Evolutionary conservation across 1,140 invertebrate genomes (phyloP), one percentile per base, ranked within the genome.

Genomic region (Araneus ventricosus): DNA sequence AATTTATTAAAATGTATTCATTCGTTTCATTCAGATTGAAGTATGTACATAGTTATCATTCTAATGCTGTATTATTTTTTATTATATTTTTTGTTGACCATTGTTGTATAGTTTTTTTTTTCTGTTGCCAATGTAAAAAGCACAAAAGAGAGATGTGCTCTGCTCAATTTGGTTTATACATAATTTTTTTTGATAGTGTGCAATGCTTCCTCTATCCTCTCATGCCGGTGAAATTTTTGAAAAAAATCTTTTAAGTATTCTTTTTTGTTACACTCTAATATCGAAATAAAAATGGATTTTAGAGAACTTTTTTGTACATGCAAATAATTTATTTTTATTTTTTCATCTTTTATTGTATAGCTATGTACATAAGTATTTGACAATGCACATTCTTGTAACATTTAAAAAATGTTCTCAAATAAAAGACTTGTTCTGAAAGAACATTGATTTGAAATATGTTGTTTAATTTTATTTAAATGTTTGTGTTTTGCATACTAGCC

Each of bases 1-100:
- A 30, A 70, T 24, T 75, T 67, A 67, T 17, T 17, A 30, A 45
- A 41, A 14, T 27, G 24, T 84, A 57, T 85, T 85, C 45, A 70
- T 88, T 39, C 45, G 24, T 75, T 79, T 79, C 41, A 34, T 61
- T 75, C 27, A 59, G 27, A 52, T 52, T 52, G 27, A 90, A 90
- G 22, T 90, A 80, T 90, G 88, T 90, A 90, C 70, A 90, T 90
- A 90, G 86, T 88, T 88, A 88, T n/a, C n/a, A n/a, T 88, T 17
- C 79, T 57, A 22, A 75, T 75, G 41, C 30, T 92, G 30, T 79
- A 79, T 90, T 79, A 79, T 80, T 90, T 90, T 57, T 34, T 59
- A 82, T 39, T 39, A n/a, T 85, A 30, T 85, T 91, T 41, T 63
- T 86, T 90, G 75, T 90, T 90, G 17, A 37, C 14, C 22, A 17